Evolutionary conservation across 2,113 vertebrate species (phyloP), one percentile per base, ranked within the genome.

Genomic region (Gasterosteus nipponicus): DNA sequence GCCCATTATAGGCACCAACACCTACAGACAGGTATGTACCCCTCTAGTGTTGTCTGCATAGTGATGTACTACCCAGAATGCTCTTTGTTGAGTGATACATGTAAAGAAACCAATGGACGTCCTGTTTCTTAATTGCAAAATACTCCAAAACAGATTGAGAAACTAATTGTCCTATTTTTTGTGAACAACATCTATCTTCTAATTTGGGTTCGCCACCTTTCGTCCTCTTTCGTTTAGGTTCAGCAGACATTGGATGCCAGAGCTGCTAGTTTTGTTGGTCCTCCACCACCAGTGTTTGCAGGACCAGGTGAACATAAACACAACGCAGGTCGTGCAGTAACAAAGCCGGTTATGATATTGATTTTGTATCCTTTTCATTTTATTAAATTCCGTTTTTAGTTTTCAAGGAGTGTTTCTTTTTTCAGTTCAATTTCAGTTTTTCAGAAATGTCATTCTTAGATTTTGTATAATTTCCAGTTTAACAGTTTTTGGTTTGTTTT

Each of bases 1-100:
- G 15, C 91, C 95, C 2, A 96, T 98, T 61, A 98, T 98, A 22
- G 96, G 95, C 10, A 97, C 96, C 53, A 97, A 97, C 93, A 98
- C 96, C 56, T 98, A 97, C 83, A 94, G 94, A 75, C 95, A 96
- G 96, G 96, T 97, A 71, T 29, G 77, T 79, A 58, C 49, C 18
- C 0, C 26, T 76, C 11, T 33, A 10, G 0, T 31, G 33, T 1
- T 38, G 26, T 42, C 18, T 66, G 18, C 16, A 15, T 22, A 4
- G 3, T 16, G 10, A 31, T 47, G 14, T 22, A 4, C 5, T 33
- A 10, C 44, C 14, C 5, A 35, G 2, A 18, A 22, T 54, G n/a
- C n/a, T 44, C 47, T 10, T 14, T 9, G 33, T 35, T 11, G 3
- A 47, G 11, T 41, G 44, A 29, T 62, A 3, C 12, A 8, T 61